These are phyloP conservation scores for Cyaniris semiargus DNA, from an alignment of 2,888 invertebrate genomes.

Conservation along the genomic window DNA sequence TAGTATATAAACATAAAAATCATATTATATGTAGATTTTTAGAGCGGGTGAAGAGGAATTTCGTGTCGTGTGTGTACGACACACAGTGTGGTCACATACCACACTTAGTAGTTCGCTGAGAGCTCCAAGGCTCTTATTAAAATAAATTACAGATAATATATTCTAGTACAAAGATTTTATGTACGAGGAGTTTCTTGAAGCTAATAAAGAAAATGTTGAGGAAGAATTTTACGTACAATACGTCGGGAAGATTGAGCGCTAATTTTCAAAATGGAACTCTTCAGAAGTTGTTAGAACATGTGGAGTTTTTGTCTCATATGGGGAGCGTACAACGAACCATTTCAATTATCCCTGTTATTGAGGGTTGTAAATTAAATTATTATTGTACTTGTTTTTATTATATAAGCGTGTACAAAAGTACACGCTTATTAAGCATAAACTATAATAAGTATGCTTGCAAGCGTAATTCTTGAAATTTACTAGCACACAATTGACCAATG, in stretches of 20 bases:
- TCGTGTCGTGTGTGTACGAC: neutral
- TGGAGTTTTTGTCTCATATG: neutral
- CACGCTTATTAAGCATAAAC: no score
- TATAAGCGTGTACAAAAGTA: no score
- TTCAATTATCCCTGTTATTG: no score
- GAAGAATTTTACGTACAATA: neutral
- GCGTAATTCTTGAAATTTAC: no score
- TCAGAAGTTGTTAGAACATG: neutral
- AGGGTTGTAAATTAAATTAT: no score
- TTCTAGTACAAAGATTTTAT: constrained; percentile 22
- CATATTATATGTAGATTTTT: constrained; percentile 28
- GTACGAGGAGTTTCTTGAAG: neutral
- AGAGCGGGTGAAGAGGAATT: constrained; percentile 13
- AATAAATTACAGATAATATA: constrained; percentile 30
- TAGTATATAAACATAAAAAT: constrained; percentile 10
- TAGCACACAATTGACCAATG: no score
- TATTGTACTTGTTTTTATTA: no score
- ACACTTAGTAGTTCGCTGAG: constrained; percentile 22
- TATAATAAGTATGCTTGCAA: no score
- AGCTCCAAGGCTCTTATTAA: constrained; percentile 19
- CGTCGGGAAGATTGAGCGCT: neutral
- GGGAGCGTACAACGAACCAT: neutral
- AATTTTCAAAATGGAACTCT: constrained; percentile 2
- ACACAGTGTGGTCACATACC: constrained; percentile 5
- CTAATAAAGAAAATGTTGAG: constrained; percentile 1